A percentile compares a stretch with the other conserved stretches of the same genome.
Evolutionary conservation across 92 coral and sea anemone species (phyloP).

Genomic region (Actinostola sp.): DNA sequence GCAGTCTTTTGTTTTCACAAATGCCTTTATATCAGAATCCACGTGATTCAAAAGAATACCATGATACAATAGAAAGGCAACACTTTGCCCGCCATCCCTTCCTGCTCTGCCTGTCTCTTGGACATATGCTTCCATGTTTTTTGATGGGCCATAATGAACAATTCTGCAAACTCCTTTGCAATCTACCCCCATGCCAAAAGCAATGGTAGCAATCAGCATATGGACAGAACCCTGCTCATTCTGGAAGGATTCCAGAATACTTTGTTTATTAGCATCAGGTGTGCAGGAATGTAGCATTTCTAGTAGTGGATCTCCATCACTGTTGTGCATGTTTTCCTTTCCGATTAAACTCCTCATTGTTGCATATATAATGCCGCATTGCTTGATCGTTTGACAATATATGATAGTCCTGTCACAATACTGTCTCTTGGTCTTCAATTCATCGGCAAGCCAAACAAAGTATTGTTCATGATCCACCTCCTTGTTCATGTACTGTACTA

Average conservation of each 20-base stretch:
- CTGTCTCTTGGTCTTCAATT: background rate
- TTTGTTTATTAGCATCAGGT: slow-evolving; percentile 24
- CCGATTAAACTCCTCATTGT: slow-evolving; percentile 1
- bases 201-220: slow-evolving; percentile 14
- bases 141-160: slow-evolving; percentile 31
- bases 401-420: slow-evolving; percentile 15
- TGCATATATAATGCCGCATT: slow-evolving; percentile 24
- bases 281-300: slow-evolving; percentile 51
- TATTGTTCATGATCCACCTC: background rate
- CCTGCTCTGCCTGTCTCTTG: slow-evolving; percentile 56
- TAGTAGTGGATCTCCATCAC: slow-evolving; percentile 17
- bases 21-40: slow-evolving; percentile 39
- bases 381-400: slow-evolving; percentile 49
- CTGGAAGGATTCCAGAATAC: slow-evolving; percentile 7
- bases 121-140: slow-evolving; percentile 39
- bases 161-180: slow-evolving; percentile 13
- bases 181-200: slow-evolving; percentile 22
- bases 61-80: slow-evolving; percentile 28
- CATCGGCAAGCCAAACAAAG: background rate
- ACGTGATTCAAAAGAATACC: slow-evolving; percentile 52
- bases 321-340: background rate
- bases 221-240: background rate
- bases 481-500: background rate
- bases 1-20: slow-evolving; percentile 27
- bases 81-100: slow-evolving; percentile 38